Percentiles rank a stretch among this genome's conserved stretches.
Conservation (phyloP, 1,140 invertebrate genomes). For the Dryas iulia region DNA sequence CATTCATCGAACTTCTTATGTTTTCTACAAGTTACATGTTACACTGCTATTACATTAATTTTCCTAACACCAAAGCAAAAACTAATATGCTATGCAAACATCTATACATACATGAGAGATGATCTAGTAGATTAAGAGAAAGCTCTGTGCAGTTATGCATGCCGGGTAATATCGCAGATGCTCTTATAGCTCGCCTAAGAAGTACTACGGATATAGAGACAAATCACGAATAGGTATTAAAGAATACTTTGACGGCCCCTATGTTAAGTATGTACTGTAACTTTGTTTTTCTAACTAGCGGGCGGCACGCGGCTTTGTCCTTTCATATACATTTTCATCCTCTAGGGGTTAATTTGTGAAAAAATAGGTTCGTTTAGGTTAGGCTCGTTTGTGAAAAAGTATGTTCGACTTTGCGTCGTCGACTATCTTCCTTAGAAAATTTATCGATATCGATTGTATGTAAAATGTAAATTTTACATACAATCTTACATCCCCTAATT, state of each 20-base stretch:
- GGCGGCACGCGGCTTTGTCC: too few relatives aligned
- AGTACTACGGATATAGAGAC: not conserved
- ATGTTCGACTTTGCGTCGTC: too few relatives aligned
- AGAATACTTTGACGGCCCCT: not conserved
- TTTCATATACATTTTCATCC: too few relatives aligned
- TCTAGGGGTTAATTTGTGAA: too few relatives aligned
- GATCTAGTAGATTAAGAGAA: slow-evolving; percentile 41
- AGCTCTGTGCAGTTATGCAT: slow-evolving; percentile 37
- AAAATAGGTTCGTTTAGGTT: too few relatives aligned
- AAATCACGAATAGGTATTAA: not conserved
- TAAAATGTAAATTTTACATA: too few relatives aligned
- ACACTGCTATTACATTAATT: not conserved
- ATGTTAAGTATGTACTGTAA: too few relatives aligned
- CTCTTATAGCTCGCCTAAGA: slow-evolving; percentile 17
- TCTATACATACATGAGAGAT: slow-evolving; percentile 21
- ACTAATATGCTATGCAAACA: not conserved
- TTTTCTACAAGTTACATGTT: not conserved
- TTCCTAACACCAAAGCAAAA: not conserved
- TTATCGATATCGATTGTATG: too few relatives aligned
- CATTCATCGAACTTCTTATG: not conserved
- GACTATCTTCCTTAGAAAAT: too few relatives aligned
- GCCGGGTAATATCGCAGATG: slow-evolving; percentile 35
- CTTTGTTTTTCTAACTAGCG: too few relatives aligned
- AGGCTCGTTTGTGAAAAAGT: too few relatives aligned
- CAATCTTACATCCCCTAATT: too few relatives aligned